Base-by-base conservation (phyloP, 2,797 vertebrate genomes). In the Pangasius sanitwongsei region DNA sequence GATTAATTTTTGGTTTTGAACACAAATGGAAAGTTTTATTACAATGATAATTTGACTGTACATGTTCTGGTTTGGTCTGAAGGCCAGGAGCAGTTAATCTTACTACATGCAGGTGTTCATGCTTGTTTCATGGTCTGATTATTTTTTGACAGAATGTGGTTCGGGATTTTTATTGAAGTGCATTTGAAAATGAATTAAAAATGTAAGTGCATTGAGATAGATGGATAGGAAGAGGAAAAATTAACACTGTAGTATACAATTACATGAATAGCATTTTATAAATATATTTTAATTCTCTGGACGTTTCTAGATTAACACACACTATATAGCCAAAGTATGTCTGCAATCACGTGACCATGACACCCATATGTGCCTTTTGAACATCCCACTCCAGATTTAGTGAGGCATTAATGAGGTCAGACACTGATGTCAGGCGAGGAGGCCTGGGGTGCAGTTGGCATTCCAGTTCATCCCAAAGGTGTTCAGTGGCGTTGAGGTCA, bases 101-200 rank as follows among this genome's bases (percentile, higher is more conserved):
- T 81, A 81, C 18, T 57, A 57, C 53, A 57, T 57, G 53, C 53
- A 59, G 31, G 53, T 81, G 78, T 57, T 81, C 53, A 37, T 81
- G 78, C 18, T 81, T 59, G 18, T 57, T 81, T 57, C 53, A 37
- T 57, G 53, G 50, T 37, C 13, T 55, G 78, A 31, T 77, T 50
- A 28, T 44, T n/a, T n/a, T 77, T 12, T 41, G 31, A 72, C 15
- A 50, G 11, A 9, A 37, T 75, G 28, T 75, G 20, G 6, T 72
- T 72, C 41, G 48, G 20, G 7, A 0, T 75, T 75, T 41, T 75
- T 13, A 75, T 48, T 44, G 16, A 37, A 18, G 67, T 70, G 34
- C 6, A 37, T 70, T 37, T 70, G 69, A 75, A 75, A 75, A 75
- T 28, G 9, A 74, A 11, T 70, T 11, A 13, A 50, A 77, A 48